Conservation (phyloP, 2,113 vertebrate species). For the Serranochromis macrocephalus region DNA sequence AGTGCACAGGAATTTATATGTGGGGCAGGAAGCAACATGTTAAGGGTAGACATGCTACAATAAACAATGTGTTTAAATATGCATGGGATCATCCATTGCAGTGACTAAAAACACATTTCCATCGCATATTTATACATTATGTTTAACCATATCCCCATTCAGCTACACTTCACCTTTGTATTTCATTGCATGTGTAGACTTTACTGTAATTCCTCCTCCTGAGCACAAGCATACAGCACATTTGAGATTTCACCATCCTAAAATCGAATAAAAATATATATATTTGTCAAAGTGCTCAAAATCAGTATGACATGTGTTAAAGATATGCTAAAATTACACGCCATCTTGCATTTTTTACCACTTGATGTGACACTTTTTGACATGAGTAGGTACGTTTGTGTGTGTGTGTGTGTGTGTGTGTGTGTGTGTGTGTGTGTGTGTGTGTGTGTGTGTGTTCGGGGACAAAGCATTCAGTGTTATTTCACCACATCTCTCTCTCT, state of each 20-base stretch:
- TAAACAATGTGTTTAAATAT: slow-evolving; percentile 5
- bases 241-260: background rate
- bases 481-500: slow-evolving; percentile 18
- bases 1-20: background rate
- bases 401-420: background rate
- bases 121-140: background rate
- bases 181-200: background rate
- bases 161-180: background rate
- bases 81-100: background rate
- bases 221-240: background rate
- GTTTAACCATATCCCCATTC: background rate
- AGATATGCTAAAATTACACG: slow-evolving; percentile 42
- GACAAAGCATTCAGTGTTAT: slow-evolving; percentile 37
- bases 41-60: background rate
- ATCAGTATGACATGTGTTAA: slow-evolving; percentile 18
- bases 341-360: slow-evolving; percentile 48
- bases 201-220: background rate
- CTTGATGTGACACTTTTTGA: slow-evolving; percentile 38
- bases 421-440: background rate
- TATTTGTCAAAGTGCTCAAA: background rate
- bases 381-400: background rate
- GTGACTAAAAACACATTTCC: background rate
- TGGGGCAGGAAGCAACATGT: background rate
- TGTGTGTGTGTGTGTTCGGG: slow-evolving; percentile 15
- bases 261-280: background rate